These are phyloP conservation scores for Syrista parreyssii DNA, from an alignment of 2,888 invertebrate genomes.

Conservation along the genomic window DNA sequence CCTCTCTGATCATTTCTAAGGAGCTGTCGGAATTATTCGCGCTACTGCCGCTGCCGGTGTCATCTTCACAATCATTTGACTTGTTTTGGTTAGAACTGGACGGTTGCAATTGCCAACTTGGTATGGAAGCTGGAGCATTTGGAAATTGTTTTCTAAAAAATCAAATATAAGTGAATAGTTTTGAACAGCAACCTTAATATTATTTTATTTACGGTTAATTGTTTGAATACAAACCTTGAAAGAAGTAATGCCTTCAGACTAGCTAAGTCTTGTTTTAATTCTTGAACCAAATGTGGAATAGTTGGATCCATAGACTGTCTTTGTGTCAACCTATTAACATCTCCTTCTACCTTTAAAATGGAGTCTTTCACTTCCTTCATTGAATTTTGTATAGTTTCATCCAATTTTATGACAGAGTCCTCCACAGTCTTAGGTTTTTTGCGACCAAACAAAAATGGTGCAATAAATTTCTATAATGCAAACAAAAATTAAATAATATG, in stretches of 20 bases:
- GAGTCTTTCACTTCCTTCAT: slow-evolving; percentile 74
- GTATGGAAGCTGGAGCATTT: slow-evolving; percentile 76
- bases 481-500: neutral
- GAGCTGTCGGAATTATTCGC: slow-evolving; percentile 67
- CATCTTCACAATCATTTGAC: slow-evolving; percentile 59
- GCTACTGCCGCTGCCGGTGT: slow-evolving; percentile 64
- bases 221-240: slow-evolving; percentile 49
- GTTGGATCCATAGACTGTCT: slow-evolving; percentile 52
- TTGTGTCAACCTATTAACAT: slow-evolving; percentile 69
- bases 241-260: slow-evolving; percentile 61
- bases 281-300: slow-evolving; percentile 59
- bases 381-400: slow-evolving; percentile 73
- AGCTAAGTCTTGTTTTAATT: slow-evolving; percentile 61
- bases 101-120: slow-evolving; percentile 81
- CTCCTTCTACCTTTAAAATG: slow-evolving; percentile 74
- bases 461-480: slow-evolving; percentile 71
- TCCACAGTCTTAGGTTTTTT: slow-evolving; percentile 74
- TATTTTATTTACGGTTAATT: neutral
- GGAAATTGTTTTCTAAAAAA: slow-evolving; percentile 81
- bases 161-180: slow-evolving; percentile 11
- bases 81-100: slow-evolving; percentile 55
- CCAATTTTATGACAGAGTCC: slow-evolving; percentile 76
- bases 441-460: slow-evolving; percentile 76
- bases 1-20: slow-evolving; percentile 66
- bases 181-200: neutral